Conservation (phyloP, 2,113 vertebrate genomes). For the Amazona vittata region DNA sequence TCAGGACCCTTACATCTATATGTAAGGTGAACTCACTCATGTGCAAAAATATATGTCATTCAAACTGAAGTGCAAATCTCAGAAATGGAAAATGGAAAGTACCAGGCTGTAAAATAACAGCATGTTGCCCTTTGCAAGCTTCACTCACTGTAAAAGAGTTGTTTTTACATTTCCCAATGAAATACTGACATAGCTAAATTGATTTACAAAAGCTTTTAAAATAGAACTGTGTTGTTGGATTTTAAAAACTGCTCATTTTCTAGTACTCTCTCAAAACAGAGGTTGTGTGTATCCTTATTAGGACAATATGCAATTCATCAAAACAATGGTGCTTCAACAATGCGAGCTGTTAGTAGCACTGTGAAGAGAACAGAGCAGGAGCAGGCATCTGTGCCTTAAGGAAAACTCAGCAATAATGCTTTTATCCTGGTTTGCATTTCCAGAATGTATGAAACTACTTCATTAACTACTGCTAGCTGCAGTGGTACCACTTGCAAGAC, state of each 20-base stretch:
- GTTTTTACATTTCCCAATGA: conserved; percentile 4
- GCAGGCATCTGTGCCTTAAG: neutral
- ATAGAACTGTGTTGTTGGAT: neutral
- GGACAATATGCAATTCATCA: neutral
- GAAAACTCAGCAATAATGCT: neutral
- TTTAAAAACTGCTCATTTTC: conserved; percentile 7
- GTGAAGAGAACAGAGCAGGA: neutral
- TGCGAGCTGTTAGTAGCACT: neutral
- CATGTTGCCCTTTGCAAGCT: neutral
- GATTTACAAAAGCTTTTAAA: conserved; percentile 49
- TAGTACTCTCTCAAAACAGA: neutral
- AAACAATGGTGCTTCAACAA: neutral
- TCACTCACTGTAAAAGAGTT: neutral
- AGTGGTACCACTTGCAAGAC: neutral
- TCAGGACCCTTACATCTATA: neutral
- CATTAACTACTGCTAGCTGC: neutral
- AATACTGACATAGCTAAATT: neutral
- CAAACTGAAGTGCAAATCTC: neutral
- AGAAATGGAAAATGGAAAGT: conserved; percentile 23
- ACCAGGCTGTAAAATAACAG: conserved; percentile 33
- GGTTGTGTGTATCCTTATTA: conserved; percentile 1
- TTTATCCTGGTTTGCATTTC: neutral
- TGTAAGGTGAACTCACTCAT: neutral
- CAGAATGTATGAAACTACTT: neutral
- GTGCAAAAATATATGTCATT: neutral